These are phyloP conservation scores for Mus spicilegus DNA, from an alignment of 2,113 vertebrate genomes.

Conservation along the genomic window DNA sequence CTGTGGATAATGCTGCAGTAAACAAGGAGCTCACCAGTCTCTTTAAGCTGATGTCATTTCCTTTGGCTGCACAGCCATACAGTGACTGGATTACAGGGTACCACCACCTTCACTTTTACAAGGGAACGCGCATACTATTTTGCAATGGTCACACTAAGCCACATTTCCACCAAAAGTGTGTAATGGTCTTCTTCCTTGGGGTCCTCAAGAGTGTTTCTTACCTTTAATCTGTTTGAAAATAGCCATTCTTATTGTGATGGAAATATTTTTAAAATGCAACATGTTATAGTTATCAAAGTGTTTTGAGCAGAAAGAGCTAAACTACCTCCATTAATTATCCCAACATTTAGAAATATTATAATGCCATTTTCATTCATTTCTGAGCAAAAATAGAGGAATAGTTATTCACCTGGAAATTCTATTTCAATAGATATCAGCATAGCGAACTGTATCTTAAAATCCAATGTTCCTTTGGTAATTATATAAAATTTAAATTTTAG, in stretches of 20 bases:
- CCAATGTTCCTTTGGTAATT: constrained; percentile 12
- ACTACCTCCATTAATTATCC: neutral
- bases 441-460: neutral
- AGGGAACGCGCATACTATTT: neutral
- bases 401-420: neutral
- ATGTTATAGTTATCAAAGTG: neutral
- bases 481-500: neutral
- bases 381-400: neutral
- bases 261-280: neutral
- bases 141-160: neutral
- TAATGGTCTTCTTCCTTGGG: neutral
- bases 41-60: neutral
- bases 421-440: neutral
- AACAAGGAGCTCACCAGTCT: too few species aligned
- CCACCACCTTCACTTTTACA: neutral
- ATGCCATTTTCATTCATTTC: neutral
- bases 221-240: neutral
- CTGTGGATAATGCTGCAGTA: neutral
- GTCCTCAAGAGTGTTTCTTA: neutral
- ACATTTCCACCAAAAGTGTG: neutral
- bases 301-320: neutral
- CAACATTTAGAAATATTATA: constrained; percentile 9
- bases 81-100: neutral
- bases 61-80: neutral
- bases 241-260: neutral